phyloP scores from a whole-genome alignment of 2,888 invertebrate genomes.

The Tetramorium bicarinatum region DNA sequence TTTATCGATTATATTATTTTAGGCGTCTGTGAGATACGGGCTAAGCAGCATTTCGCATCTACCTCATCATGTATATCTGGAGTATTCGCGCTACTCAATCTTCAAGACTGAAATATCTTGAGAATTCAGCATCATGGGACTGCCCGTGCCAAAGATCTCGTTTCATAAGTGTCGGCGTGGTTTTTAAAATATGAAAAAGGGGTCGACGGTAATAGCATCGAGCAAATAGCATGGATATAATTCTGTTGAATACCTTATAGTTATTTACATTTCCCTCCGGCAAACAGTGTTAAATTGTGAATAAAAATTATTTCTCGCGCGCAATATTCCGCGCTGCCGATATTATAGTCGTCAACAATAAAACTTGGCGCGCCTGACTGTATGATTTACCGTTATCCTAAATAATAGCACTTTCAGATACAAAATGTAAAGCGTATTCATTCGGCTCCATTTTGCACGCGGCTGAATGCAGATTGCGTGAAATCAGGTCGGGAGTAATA shows the following conservation, averaged over 20 bases:
- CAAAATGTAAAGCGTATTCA: constrained; percentile 1
- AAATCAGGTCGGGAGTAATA: constrained; percentile 10
- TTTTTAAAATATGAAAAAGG: constrained; percentile 35
- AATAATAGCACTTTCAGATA: background rate
- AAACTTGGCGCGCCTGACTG: background rate
- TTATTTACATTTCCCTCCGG: constrained; percentile 8
- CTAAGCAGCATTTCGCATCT: constrained; percentile 10
- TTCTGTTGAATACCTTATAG: background rate
- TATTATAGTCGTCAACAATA: background rate
- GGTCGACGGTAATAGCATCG: background rate
- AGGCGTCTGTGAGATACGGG: background rate
- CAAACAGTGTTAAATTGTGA: constrained; percentile 14
- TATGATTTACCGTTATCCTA: constrained; percentile 4
- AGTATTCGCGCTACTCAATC: constrained; percentile 5
- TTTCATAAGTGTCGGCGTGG: background rate
- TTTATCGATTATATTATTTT: background rate
- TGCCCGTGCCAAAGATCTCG: constrained; percentile 12
- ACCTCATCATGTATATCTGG: constrained; percentile 12
- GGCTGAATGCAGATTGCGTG: constrained; percentile 5
- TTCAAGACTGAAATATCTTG: constrained; percentile 24
- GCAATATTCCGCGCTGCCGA: background rate
- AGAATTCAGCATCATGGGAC: constrained; percentile 22
- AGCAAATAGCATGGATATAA: constrained; percentile 4
- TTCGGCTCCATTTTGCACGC: background rate
- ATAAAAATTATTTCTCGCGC: background rate